Evolutionary conservation across 1,140 invertebrate genomes (phyloP), one percentile per base, ranked within the genome.

Genomic region (Drosophila saltans): DNA sequence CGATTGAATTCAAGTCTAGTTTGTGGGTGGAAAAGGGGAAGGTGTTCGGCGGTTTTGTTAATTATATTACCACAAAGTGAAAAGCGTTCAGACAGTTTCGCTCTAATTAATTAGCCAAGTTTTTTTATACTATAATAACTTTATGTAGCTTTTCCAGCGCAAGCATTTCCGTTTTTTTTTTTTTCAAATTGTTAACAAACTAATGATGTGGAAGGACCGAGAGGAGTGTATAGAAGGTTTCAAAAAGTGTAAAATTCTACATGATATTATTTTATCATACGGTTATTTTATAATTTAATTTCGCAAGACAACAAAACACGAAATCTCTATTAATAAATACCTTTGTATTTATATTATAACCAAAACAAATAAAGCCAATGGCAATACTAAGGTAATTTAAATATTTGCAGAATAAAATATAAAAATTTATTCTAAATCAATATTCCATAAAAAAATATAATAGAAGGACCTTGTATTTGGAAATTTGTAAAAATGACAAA

Each of bases 51-150:
- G 30, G 61, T 58, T 52, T 58, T 33, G 43, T 66, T 80, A 77
- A 80, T 60, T 63, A 74, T 77, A 71, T 80, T 70, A 52, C 70
- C 70, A 67, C 57, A 79, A 76, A 79, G 73, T 79, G 73, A 79
- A 79, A 76, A 69, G 61, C 57, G 69, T 65, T 66, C 66, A 80
- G 74, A 77, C 77, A 57, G 41, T 33, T 60, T 61, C 65, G 58
- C 55, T 45, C 59, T 80, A 80, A 80, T 77, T 80, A 80, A 80
- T 80, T 77, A 70, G 66, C 63, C 52, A 59, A 69, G 66, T 68
- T 66, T 60, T 56, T 56, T 56, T 36, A 21, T 43, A 61, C 57
- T 39, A 36, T 61, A 58, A 63, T 68, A 11, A 6, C 39, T 65
- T 65, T 9, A 39, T 48, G 45, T 43, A 26, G 30, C n/a, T 62